phyloP scores from a whole-genome alignment of 2,113 vertebrate genomes.

The Ctenodactylus gundi region DNA sequence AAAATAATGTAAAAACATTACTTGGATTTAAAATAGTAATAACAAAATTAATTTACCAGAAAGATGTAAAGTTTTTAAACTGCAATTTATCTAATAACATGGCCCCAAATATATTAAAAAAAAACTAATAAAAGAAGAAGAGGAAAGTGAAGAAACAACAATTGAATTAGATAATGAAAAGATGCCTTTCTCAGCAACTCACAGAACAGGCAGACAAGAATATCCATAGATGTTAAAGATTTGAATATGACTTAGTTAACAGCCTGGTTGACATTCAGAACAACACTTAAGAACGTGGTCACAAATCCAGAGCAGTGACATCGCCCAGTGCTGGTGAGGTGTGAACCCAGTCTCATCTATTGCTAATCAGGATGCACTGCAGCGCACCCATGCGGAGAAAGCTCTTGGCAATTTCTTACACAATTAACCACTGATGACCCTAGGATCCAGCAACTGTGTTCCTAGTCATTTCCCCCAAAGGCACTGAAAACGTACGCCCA shows the following conservation, averaged over 20 bases:
- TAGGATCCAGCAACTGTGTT: not conserved
- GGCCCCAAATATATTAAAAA: not conserved
- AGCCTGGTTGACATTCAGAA: not conserved
- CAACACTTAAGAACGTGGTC: not conserved
- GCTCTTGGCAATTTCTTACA: not conserved
- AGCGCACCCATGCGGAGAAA: not conserved
- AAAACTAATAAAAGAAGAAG: not conserved
- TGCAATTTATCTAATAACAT: not conserved
- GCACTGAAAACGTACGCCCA: not conserved
- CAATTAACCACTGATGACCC: not conserved
- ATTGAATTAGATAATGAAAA: not conserved
- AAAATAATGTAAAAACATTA: not conserved
- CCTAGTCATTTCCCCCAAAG: not conserved
- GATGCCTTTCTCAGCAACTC: not conserved
- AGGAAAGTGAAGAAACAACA: not conserved
- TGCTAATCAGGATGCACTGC: rapidly evolving
- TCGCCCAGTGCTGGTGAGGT: rapidly evolving
- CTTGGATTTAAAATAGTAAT: not conserved
- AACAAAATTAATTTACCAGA: slow-evolving; percentile 25
- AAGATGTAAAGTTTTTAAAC: not conserved
- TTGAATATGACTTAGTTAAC: not conserved
- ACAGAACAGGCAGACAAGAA: not conserved
- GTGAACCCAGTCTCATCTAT: rapidly evolving
- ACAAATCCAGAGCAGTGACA: not conserved
- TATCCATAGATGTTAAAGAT: not conserved